phyloP scores from a whole-genome alignment of 2,888 invertebrate genomes.

The Dendrolimus houi region DNA sequence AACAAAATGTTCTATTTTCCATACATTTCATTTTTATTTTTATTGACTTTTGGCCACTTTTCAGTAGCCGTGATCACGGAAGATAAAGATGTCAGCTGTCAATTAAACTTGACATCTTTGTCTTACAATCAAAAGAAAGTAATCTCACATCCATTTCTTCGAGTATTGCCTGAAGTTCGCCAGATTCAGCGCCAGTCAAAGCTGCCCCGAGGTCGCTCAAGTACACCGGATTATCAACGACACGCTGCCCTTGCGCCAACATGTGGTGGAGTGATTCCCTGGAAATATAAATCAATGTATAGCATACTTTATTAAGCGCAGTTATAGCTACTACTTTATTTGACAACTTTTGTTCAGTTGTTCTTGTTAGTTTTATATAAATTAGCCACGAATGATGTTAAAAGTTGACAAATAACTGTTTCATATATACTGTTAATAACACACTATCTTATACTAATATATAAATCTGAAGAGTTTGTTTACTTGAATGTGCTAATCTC shows the following conservation, averaged over 20 bases:
- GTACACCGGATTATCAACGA: slow-evolving; percentile 98
- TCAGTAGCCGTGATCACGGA: background rate
- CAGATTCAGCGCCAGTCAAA: slow-evolving; percentile 92
- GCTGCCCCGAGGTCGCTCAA: slow-evolving; percentile 97
- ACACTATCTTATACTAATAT: too few relatives aligned
- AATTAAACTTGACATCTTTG: too few relatives aligned
- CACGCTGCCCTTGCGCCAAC: slow-evolving; percentile 96
- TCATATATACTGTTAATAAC: too few relatives aligned
- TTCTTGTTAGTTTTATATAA: too few relatives aligned
- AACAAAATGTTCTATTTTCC: background rate
- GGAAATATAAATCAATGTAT: slow-evolving; percentile 4
- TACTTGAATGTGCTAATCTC: too few relatives aligned
- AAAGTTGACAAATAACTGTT: too few relatives aligned
- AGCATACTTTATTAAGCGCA: too few relatives aligned
- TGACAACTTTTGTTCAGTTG: too few relatives aligned
- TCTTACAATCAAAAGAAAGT: background rate
- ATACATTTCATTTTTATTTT: too few relatives aligned
- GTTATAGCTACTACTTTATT: too few relatives aligned
- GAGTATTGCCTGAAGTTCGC: slow-evolving; percentile 93
- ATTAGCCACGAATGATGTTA: too few relatives aligned
- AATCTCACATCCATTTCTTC: slow-evolving; percentile 93
- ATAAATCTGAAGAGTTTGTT: too few relatives aligned
- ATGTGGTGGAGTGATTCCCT: slow-evolving; percentile 98
- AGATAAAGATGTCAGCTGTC: background rate
- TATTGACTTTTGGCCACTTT: background rate